These are phyloP conservation scores for Pelobates cultripes DNA, from an alignment of 2,797 vertebrate species.

Conservation along the genomic window DNA sequence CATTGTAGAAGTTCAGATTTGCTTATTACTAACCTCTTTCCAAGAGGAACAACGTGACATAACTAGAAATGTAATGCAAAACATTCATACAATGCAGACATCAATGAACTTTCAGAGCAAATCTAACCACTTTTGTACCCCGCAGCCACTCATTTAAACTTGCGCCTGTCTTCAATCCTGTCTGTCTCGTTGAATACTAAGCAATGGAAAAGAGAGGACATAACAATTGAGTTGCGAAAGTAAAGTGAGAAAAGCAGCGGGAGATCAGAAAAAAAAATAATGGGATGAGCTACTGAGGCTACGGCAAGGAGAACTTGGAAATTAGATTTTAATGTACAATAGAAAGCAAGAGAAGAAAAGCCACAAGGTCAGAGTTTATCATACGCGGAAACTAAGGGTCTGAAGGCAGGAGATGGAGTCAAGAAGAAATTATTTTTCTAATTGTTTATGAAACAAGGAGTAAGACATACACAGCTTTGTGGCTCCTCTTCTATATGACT, in stretches of 20 bases:
- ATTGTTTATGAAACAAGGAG: not conserved
- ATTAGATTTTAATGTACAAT: constrained; percentile 15
- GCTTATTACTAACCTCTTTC: too few species aligned
- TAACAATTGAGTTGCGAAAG: constrained; percentile 40
- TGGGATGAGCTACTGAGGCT: not conserved
- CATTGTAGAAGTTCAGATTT: too few species aligned
- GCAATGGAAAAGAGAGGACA: constrained; percentile 30
- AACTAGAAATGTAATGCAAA: not conserved
- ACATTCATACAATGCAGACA: not conserved
- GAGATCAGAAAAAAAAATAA: constrained; percentile 8
- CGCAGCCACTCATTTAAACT: constrained; percentile 41
- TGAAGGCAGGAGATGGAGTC: not conserved
- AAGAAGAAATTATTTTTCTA: not conserved
- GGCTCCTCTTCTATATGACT: not conserved
- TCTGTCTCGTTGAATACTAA: constrained; percentile 33
- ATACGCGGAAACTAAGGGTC: not conserved
- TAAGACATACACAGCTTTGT: not conserved
- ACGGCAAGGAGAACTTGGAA: constrained; percentile 15
- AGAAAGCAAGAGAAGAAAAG: not conserved
- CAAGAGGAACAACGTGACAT: not conserved
- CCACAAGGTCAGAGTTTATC: not conserved
- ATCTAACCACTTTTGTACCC: constrained; percentile 3
- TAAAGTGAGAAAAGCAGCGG: constrained; percentile 41
- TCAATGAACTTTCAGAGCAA: not conserved
- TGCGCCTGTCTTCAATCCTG: constrained; percentile 9